Conservation (phyloP, 2,888 invertebrate species). For the Dryobota labecula region DNA sequence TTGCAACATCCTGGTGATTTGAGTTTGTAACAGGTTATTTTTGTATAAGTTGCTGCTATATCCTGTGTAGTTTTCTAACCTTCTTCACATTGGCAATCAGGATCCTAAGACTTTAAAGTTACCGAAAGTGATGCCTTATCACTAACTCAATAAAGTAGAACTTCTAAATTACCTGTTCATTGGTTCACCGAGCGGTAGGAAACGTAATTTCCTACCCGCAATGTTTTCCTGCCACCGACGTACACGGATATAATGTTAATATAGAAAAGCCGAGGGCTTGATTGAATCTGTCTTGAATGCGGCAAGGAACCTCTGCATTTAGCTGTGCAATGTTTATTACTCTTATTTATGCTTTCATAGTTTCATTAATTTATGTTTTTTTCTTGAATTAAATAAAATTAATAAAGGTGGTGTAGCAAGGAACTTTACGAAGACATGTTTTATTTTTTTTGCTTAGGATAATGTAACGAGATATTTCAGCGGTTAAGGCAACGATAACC, state of each 20-base stretch:
- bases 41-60: too few relatives aligned
- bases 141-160: not conserved
- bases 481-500: too few relatives aligned
- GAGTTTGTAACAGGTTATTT: too few relatives aligned
- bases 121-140: not conserved
- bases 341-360: slow-evolving; percentile 29
- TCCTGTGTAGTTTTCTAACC: not conserved
- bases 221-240: slow-evolving; percentile 78
- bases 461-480: not conserved
- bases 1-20: too few relatives aligned
- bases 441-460: not conserved
- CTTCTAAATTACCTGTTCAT: slow-evolving; percentile 29
- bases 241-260: slow-evolving; percentile 74
- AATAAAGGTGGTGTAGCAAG: not conserved
- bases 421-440: not conserved
- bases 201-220: slow-evolving; percentile 79
- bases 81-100: not conserved
- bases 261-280: slow-evolving; percentile 67
- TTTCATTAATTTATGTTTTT: slow-evolving; percentile 12
- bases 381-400: slow-evolving; percentile 1
- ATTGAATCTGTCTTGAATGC: slow-evolving; percentile 63
- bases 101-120: not conserved
- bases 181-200: slow-evolving; percentile 59
- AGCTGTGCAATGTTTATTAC: slow-evolving; percentile 28
- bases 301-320: slow-evolving; percentile 50